Base-by-base conservation (phyloP, 2,797 vertebrate genomes). In the Acanthopagrus latus region DNA sequence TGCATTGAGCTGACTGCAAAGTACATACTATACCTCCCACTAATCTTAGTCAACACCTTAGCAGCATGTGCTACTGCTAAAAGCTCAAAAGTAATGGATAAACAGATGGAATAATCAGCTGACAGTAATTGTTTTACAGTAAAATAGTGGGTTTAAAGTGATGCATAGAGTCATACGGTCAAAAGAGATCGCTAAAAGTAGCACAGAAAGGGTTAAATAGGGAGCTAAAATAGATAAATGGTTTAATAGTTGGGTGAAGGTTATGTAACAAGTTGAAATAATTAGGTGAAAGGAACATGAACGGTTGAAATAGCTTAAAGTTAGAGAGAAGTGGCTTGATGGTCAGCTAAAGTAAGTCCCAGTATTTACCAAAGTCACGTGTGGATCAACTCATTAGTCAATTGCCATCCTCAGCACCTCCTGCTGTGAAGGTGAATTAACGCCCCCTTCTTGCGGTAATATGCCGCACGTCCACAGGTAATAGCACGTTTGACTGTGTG, bases 341-440 rank as follows among this genome's bases (percentile, higher is more conserved):
- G 20, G 48, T 23, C 20, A 52, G 27, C 7, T 38, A 56, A 47
- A 59, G 17, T 11, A 51, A 20, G 57, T 33, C 48, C 2, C 12
- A 60, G 67, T 55, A 47, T 76, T 68, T 66, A 27, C 44, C 51
- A 27, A 66, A 78, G 52, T 44, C 71, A 48, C 83, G 80, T 63
- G 58, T 43, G 2, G 27, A 55, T 82, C 44, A 70, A 83, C 52
- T 47, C 29, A 71, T 89, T 81, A 86, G 83, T 86, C 84, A 55
- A 59, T 4, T 72, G 52, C 52, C 59, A 55, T 71, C 67, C 38
- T 73, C 43, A 29, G 71, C 68, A 57, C 38, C 52, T 76, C 57
- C 63, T 17, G 12, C 76, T 80, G 62, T 89, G 91, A 92, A 92
- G 90, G 88, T 89, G 85, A 91, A 85, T 87, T 74, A 86, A 81